These are phyloP conservation scores for Psittacara wagleri DNA, from an alignment of 2,113 vertebrate genomes.

Conservation along the genomic window DNA sequence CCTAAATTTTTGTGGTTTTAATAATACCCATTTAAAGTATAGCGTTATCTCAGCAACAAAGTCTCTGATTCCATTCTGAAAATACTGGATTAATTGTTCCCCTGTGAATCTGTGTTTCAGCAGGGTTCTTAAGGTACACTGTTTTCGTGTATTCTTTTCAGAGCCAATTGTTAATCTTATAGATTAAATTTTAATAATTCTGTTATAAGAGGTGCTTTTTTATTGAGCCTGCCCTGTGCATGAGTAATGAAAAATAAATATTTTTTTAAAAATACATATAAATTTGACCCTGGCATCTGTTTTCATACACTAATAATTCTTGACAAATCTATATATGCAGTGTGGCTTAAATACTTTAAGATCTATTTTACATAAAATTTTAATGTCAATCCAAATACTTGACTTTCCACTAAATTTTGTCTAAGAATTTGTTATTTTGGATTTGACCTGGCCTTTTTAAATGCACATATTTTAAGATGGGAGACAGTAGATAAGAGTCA, in stretches of 20 bases:
- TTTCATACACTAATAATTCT: background rate
- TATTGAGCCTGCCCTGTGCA: background rate
- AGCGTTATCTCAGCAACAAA: background rate
- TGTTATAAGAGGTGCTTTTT: background rate
- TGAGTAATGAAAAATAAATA: background rate
- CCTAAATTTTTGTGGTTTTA: background rate
- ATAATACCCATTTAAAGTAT: background rate
- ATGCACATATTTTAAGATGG: background rate
- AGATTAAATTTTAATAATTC: background rate
- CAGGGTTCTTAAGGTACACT: background rate
- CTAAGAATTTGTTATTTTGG: background rate
- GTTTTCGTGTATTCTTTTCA: background rate
- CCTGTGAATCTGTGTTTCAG: background rate
- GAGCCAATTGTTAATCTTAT: background rate
- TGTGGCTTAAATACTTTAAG: background rate
- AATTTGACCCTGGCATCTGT: background rate
- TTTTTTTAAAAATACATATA: background rate
- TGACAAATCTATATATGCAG: background rate
- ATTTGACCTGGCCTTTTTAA: background rate
- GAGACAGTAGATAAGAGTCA: background rate
- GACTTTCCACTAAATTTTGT: background rate
- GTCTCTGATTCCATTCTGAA: background rate
- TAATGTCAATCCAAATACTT: background rate
- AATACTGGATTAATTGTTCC: background rate
- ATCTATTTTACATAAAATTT: background rate